phyloP scores from a whole-genome alignment of 2,888 invertebrate genomes.

The Emesis furor region DNA sequence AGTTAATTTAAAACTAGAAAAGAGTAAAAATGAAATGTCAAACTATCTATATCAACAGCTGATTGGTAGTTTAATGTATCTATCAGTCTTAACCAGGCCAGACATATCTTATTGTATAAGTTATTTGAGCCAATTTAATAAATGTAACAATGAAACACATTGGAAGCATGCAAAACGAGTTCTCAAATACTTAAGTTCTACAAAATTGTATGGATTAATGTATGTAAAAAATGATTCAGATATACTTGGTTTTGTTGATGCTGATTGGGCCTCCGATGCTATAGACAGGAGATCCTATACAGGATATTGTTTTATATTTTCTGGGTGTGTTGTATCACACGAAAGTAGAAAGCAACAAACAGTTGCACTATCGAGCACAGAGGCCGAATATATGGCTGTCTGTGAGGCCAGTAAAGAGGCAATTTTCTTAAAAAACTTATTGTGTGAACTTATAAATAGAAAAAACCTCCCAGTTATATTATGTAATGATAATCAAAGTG shows the following conservation, averaged over 20 bases:
- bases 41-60: slow-evolving; percentile 34
- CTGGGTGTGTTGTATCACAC: neutral
- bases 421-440: slow-evolving; percentile 42
- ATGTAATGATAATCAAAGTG: slow-evolving; percentile 58
- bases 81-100: slow-evolving; percentile 36
- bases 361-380: no score
- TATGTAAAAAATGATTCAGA: slow-evolving; percentile 11
- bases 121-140: neutral
- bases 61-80: slow-evolving; percentile 57
- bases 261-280: slow-evolving; percentile 11
- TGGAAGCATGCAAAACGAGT: slow-evolving; percentile 14
- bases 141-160: slow-evolving; percentile 10
- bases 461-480: slow-evolving; percentile 48
- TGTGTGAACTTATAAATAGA: slow-evolving; percentile 36
- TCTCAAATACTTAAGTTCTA: slow-evolving; percentile 11
- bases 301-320: slow-evolving; percentile 14
- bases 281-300: slow-evolving; percentile 14
- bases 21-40: slow-evolving; percentile 32
- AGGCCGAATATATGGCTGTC: neutral
- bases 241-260: slow-evolving; percentile 14
- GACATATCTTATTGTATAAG: slow-evolving; percentile 33
- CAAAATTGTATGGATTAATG: slow-evolving; percentile 14
- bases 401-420: slow-evolving; percentile 52
- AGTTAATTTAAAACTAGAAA: slow-evolving; percentile 34
- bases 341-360: no score